phyloP scores from a whole-genome alignment of 2,888 invertebrate genomes.

The Pristionchus fissidentatus region DNA sequence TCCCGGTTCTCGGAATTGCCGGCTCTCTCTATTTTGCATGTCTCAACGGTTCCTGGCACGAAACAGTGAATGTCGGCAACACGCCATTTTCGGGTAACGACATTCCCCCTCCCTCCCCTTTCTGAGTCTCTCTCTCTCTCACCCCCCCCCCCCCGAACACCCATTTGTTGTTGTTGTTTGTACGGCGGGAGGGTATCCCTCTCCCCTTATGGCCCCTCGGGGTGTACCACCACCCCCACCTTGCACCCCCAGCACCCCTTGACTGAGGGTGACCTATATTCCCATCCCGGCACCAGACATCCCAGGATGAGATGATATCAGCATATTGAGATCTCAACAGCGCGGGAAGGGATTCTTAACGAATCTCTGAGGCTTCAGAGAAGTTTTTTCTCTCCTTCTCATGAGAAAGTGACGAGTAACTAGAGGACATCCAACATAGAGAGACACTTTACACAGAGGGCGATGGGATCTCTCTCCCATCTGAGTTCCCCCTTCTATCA shows the following conservation, averaged over 20 bases:
- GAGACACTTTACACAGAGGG: no score
- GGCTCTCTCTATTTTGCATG: background rate
- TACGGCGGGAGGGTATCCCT: background rate
- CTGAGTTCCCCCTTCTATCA: no score
- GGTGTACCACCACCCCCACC: background rate
- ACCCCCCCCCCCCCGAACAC: background rate
- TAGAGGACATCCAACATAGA: no score
- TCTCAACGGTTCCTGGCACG: no score
- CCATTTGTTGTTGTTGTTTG: slow-evolving; percentile 32
- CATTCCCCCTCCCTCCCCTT: background rate
- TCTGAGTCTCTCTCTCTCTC: background rate
- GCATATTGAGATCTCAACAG: no score
- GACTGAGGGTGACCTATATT: slow-evolving; percentile 24
- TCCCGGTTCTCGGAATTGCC: background rate
- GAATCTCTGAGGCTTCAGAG: no score
- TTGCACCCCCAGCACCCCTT: slow-evolving; percentile 5
- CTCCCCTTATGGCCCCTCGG: background rate
- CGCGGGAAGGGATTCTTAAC: no score
- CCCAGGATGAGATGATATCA: no score
- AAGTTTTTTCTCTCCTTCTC: no score
- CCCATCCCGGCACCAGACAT: slow-evolving; percentile 2
- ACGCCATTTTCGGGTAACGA: slow-evolving; percentile 37
- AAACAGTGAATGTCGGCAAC: background rate
- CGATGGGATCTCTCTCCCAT: no score
- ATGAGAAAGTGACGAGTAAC: no score